Evolutionary conservation across 2,113 vertebrate species (phyloP).

Genomic region (Passer montanus): DNA sequence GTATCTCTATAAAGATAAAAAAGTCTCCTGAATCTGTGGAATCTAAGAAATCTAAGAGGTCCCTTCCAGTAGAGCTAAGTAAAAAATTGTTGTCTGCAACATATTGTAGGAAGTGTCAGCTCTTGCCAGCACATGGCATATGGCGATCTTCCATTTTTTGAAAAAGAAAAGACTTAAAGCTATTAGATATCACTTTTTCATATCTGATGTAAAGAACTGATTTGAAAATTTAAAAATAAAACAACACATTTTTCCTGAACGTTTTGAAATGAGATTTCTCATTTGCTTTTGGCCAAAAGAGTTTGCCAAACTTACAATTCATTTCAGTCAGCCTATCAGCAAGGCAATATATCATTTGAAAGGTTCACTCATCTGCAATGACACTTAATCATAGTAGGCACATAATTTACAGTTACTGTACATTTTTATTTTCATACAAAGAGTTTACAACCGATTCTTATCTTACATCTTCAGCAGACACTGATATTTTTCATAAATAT

Average conservation of each 20-base stretch:
- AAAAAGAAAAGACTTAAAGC: neutral
- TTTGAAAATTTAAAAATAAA: neutral
- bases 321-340: neutral
- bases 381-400: neutral
- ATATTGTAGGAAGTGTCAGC: neutral
- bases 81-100: neutral
- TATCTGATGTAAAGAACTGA: neutral
- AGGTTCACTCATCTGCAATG: neutral
- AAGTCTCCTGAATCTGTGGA: neutral
- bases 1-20: neutral
- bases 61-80: neutral
- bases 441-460: neutral
- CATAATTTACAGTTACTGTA: neutral
- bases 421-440: neutral
- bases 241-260: neutral
- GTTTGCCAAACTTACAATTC: neutral
- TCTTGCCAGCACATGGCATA: neutral
- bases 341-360: neutral
- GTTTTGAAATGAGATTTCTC: neutral
- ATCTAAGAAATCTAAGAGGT: neutral
- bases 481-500: conserved; percentile 36
- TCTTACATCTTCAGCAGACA: neutral
- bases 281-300: neutral
- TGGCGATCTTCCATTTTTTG: neutral
- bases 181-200: neutral